A percentile compares a stretch with the other conserved stretches of the same genome.
These are phyloP conservation scores for Prostheceraeus crozeri DNA, from an alignment of 2,888 invertebrate genomes.

Conservation along the genomic window DNA sequence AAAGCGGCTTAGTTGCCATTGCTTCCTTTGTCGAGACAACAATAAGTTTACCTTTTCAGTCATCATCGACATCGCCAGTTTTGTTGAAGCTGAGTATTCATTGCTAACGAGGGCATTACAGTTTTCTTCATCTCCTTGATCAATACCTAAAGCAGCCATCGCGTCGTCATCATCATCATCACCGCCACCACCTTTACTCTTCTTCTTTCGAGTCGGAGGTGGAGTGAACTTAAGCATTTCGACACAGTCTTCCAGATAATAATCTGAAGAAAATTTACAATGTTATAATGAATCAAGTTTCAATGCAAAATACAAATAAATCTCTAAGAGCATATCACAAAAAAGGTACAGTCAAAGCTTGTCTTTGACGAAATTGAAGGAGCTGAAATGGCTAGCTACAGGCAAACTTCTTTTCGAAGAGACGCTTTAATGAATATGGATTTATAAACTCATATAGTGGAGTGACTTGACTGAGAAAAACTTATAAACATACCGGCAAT, in stretches of 20 bases:
- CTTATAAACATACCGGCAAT: too few relatives aligned
- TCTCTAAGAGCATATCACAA: not conserved
- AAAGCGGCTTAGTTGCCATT: too few relatives aligned
- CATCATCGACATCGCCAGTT: slow-evolving; percentile 66
- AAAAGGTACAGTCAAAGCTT: not conserved
- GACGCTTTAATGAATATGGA: too few relatives aligned
- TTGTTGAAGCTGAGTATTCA: slow-evolving; percentile 61
- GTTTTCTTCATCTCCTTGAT: slow-evolving; percentile 59
- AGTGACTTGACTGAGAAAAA: too few relatives aligned
- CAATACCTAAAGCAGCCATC: too few relatives aligned
- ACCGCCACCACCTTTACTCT: slow-evolving; percentile 61
- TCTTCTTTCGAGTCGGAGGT: slow-evolving; percentile 54
- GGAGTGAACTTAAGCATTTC: slow-evolving; percentile 77
- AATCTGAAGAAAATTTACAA: slow-evolving; percentile 61
- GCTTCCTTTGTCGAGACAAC: too few relatives aligned
- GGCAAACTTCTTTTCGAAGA: too few relatives aligned
- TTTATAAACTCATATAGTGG: too few relatives aligned
- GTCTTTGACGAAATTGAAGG: not conserved
- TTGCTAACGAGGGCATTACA: slow-evolving; percentile 63
- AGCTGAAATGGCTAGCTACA: too few relatives aligned
- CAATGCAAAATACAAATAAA: not conserved
- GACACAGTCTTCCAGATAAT: slow-evolving; percentile 85
- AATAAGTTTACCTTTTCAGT: slow-evolving; percentile 81
- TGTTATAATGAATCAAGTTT: slow-evolving; percentile 14
- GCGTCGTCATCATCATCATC: slow-evolving; percentile 62